Evolutionary conservation across 2,797 vertebrate species (phyloP).

Genomic region (Denticeps clupeoides): DNA sequence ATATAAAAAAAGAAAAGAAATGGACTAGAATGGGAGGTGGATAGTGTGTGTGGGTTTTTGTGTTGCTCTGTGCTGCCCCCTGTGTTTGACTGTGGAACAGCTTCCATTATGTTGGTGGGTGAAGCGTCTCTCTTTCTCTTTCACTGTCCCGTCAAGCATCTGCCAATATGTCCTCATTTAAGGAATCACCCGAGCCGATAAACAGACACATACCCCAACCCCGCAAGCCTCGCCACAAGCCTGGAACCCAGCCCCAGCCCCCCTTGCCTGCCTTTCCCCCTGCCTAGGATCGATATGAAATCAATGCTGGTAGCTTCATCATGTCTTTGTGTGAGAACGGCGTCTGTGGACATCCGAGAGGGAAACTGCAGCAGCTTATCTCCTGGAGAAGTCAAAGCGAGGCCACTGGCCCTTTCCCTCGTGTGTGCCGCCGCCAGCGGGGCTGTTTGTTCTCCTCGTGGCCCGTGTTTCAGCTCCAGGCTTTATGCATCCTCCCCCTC

Average conservation of each 20-base stretch:
- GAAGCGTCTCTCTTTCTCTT: background rate
- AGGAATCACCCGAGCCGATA: slow-evolving; percentile 27
- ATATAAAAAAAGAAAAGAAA: background rate
- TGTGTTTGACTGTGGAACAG: background rate
- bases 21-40: background rate
- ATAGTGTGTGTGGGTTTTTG: background rate
- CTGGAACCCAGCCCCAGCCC: no score
- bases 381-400: background rate
- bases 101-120: no score
- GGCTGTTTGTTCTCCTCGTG: no score
- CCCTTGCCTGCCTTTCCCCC: background rate
- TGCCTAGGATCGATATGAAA: slow-evolving; percentile 29
- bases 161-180: slow-evolving; percentile 41
- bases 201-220: slow-evolving; percentile 19
- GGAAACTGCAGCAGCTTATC: background rate
- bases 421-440: no score
- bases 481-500: no score
- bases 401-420: no score
- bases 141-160: slow-evolving; percentile 25
- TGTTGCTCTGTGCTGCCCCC: background rate
- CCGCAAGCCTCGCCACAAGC: background rate
- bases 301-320: slow-evolving; percentile 32
- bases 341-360: slow-evolving; percentile 1
- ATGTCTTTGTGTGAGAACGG: slow-evolving; percentile 19
- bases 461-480: no score